A percentile compares a stretch with the other conserved stretches of the same genome.
These are phyloP conservation scores for Nannoperca obscura DNA, from an alignment of 2,797 vertebrate species.

Conservation along the genomic window DNA sequence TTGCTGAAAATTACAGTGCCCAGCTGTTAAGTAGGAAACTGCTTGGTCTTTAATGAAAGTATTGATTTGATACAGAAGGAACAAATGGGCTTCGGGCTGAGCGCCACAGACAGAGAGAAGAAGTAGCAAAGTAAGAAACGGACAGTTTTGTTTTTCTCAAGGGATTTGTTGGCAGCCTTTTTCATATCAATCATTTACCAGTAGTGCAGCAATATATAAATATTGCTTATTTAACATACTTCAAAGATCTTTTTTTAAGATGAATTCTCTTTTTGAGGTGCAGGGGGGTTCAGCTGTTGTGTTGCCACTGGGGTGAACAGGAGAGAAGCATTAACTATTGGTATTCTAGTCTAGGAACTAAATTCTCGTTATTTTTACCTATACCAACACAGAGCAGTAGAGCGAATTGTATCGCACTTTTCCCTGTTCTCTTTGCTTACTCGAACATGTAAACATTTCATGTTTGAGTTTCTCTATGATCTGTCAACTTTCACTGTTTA, in stretches of 20 bases:
- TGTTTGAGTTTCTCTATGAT: background rate
- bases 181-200: background rate
- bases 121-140: background rate
- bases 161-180: background rate
- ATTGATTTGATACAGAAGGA: background rate
- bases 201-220: no score
- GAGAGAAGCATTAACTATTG: no score
- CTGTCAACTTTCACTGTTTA: constrained; percentile 3
- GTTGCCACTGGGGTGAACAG: no score
- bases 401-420: background rate
- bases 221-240: no score
- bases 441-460: constrained; percentile 4
- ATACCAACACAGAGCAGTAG: background rate
- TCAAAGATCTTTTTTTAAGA: no score
- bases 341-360: no score
- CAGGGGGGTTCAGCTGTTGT: no score
- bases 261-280: no score
- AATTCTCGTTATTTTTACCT: no score
- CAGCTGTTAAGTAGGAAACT: background rate
- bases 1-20: background rate
- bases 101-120: background rate
- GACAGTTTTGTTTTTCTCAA: background rate
- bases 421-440: background rate
- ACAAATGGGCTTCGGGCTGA: background rate
- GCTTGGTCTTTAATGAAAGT: background rate